A percentile compares a stretch with the other conserved stretches of the same genome.
phyloP scores from a whole-genome alignment of 2,888 invertebrate genomes.

The Icerya purchasi region DNA sequence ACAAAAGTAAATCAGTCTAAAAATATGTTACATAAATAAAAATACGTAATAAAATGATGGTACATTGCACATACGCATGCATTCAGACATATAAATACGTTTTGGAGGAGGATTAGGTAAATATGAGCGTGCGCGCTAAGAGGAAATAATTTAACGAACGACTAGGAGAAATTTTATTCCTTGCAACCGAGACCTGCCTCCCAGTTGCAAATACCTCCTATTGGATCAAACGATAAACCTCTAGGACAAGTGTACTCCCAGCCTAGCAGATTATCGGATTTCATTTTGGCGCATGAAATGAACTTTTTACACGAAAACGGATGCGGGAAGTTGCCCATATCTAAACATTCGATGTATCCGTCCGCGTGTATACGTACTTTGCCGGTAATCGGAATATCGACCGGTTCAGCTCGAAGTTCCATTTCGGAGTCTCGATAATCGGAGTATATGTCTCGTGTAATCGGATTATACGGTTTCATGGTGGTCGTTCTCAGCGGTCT shows the following conservation, averaged over 20 bases:
- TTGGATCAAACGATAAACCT: slow-evolving; percentile 66
- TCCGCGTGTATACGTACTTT: slow-evolving; percentile 38
- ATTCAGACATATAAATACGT: too few relatives aligned
- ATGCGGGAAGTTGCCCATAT: slow-evolving; percentile 79
- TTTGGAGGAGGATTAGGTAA: too few relatives aligned
- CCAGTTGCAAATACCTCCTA: slow-evolving; percentile 82
- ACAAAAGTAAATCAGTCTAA: too few relatives aligned
- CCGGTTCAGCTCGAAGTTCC: slow-evolving; percentile 19
- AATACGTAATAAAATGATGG: too few relatives aligned
- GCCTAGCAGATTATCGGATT: slow-evolving; percentile 54
- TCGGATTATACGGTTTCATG: slow-evolving; percentile 25
- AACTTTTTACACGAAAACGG: slow-evolving; percentile 77
- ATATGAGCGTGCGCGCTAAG: too few relatives aligned
- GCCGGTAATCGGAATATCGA: slow-evolving; percentile 19
- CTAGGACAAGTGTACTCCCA: slow-evolving; percentile 79
- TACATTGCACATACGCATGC: too few relatives aligned
- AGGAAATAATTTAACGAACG: not conserved
- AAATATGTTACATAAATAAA: too few relatives aligned
- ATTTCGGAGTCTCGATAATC: slow-evolving; percentile 17
- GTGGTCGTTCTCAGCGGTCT: slow-evolving; percentile 16
- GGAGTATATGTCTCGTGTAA: slow-evolving; percentile 12
- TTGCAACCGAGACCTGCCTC: slow-evolving; percentile 57
- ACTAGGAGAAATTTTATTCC: slow-evolving; percentile 25
- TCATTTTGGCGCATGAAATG: slow-evolving; percentile 69
- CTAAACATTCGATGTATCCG: slow-evolving; percentile 61